Evolutionary conservation across 2,113 vertebrate species (phyloP), one percentile per base, ranked within the genome.

Genomic region (Phodopus roborovskii): DNA sequence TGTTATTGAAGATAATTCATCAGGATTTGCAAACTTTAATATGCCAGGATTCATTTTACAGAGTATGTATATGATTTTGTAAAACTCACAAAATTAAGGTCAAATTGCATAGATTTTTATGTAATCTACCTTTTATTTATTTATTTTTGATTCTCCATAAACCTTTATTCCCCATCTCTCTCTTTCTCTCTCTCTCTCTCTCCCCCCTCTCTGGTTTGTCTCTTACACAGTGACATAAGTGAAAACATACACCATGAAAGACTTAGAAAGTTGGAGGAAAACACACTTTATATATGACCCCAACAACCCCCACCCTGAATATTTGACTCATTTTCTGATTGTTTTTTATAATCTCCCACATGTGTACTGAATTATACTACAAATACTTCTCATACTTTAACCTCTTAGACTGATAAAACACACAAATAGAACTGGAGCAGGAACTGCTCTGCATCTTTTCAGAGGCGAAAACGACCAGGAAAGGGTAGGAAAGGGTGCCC

Each of bases 361-460:
- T 6, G n/a, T 64, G 7, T 71, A 87, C 28, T 84, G 62, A 24
- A 88, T 74, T 58, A 78, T 10, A 82, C 11, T 79, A 48, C 82
- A 88, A 92, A 90, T n/a, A 92, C 11, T 36, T 78, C n/a, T 79
- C 93, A 30, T 42, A 81, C 28, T 85, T 85, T 36, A 81, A 45
- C 86, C 88, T 11, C 19, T 84, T 96, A 53, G 62, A 94, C 7
- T 45, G 20, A 90, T 39, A 81, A 68, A 92, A 77, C 42, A 83
- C 15, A 42, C 75, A 56, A 92, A 36, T 13, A 75, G 16, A 82
- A 83, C 89, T 33, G 83, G 26, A 16, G 75, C 2, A 42, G 15
- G 64, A 48, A 33, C 39, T 68, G 58, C 70, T 82, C 77, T 78
- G 39, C 5, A 42, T 33, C 83, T 78, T 81, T 71, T 88, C 92